Percentiles rank a stretch among this genome's conserved stretches.
Evolutionary conservation across 2,797 vertebrate species (phyloP).

Genomic region (Karalla daura): DNA sequence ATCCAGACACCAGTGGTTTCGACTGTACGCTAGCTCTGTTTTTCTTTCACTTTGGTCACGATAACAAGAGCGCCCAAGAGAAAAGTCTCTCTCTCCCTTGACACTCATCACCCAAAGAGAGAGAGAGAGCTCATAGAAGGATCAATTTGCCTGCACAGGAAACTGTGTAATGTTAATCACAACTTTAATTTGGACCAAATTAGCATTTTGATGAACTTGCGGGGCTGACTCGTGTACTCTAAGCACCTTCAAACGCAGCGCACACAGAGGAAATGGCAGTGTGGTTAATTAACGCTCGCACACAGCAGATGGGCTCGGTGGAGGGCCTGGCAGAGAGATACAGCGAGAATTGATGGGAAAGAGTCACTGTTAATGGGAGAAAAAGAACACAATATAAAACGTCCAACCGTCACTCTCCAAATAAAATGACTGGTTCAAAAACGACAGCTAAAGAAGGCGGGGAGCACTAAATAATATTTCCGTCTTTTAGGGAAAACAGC

Average conservation of each 20-base stretch:
- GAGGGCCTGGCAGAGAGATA: conserved; percentile 82
- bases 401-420: conserved; percentile 42
- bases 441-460: conserved; percentile 49
- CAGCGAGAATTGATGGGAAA: conserved; percentile 42
- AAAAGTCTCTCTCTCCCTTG: conserved; percentile 56
- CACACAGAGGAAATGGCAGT: conserved; percentile 94
- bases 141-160: conserved; percentile 95
- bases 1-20: conserved; percentile 22
- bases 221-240: conserved; percentile 92
- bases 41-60: conserved; percentile 57
- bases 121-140: conserved; percentile 84
- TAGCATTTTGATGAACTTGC: conserved; percentile 99
- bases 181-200: conserved; percentile 99
- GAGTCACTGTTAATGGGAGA: conserved; percentile 59
- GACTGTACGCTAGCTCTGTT: conserved; percentile 31
- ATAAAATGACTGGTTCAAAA: conserved; percentile 61
- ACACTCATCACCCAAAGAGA: conserved; percentile 61
- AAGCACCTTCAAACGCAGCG: conserved; percentile 92
- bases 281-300: conserved; percentile 97
- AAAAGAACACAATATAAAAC: conserved; percentile 56
- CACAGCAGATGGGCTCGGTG: conserved; percentile 96
- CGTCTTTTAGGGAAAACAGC: conserved; percentile 68
- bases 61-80: conserved; percentile 55
- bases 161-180: conserved; percentile 99
- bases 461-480: conserved; percentile 64